Percentiles rank a stretch among this genome's conserved stretches.
These are phyloP conservation scores for Zeus faber DNA, from an alignment of 2,113 vertebrate genomes.

Conservation along the genomic window DNA sequence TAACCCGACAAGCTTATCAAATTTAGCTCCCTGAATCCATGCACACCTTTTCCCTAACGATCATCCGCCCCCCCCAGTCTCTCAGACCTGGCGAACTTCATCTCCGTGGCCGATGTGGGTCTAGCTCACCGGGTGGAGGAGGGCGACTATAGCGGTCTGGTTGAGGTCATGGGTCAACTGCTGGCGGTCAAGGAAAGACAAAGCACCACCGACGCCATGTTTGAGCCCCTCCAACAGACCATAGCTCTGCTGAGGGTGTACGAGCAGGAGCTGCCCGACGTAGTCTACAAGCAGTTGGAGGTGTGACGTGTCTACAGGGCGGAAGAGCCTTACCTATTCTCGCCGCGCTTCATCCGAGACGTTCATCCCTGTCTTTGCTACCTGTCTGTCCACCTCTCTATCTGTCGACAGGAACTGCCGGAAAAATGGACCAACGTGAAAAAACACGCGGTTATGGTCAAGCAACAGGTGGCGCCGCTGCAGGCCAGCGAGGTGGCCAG, in stretches of 20 bases:
- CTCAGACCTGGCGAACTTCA: slow-evolving; percentile 83
- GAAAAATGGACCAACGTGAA: slow-evolving; percentile 87
- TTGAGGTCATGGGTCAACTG: slow-evolving; percentile 87
- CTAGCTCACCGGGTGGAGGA: slow-evolving; percentile 80
- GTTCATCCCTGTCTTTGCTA: slow-evolving; percentile 11
- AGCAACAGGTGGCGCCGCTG: slow-evolving; percentile 87
- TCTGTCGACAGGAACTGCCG: slow-evolving; percentile 80
- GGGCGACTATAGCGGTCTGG: slow-evolving; percentile 81
- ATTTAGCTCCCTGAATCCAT: too few relatives aligned
- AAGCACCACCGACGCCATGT: slow-evolving; percentile 82
- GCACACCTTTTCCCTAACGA: too few relatives aligned
- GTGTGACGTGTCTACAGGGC: too few relatives aligned
- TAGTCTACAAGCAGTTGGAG: slow-evolving; percentile 85
- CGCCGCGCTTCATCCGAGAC: slow-evolving; percentile 9
- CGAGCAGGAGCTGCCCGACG: slow-evolving; percentile 83
- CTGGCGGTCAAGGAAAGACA: slow-evolving; percentile 86
- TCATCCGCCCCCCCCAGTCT: slow-evolving; percentile 67
- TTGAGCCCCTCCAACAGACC: slow-evolving; percentile 89
- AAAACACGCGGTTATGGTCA: slow-evolving; percentile 78
- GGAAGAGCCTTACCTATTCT: slow-evolving; percentile 1
- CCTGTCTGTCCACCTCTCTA: slow-evolving; percentile 2
- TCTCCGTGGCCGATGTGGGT: slow-evolving; percentile 68
- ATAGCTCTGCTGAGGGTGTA: slow-evolving; percentile 85
- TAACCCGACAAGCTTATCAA: too few relatives aligned
- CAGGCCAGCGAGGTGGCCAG: slow-evolving; percentile 81